phyloP scores from a whole-genome alignment of 1,140 invertebrate genomes.

The Thaumatotibia leucotreta region DNA sequence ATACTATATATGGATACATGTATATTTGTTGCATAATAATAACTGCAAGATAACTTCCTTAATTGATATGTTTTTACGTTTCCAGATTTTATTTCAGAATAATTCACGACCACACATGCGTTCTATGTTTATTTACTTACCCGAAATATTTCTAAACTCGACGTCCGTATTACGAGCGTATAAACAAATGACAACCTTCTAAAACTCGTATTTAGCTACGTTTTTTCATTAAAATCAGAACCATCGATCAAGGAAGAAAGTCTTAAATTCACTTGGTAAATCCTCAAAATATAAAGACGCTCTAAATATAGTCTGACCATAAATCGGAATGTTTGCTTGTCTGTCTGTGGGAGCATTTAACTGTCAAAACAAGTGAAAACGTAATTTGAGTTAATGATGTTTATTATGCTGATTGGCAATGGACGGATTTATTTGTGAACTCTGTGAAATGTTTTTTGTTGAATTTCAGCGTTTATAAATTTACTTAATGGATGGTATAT shows the following conservation, averaged over 20 bases:
- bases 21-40: no score
- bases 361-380: conserved; percentile 12
- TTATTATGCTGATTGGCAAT: conserved; percentile 9
- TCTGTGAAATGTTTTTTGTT: background rate
- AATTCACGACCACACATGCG: background rate
- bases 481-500: no score
- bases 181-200: background rate
- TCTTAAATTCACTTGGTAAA: background rate
- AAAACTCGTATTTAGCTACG: background rate
- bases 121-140: background rate
- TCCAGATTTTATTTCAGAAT: no score
- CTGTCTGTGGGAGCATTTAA: background rate
- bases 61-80: no score
- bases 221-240: background rate
- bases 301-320: background rate
- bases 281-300: background rate
- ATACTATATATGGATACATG: no score
- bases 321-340: background rate
- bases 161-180: background rate
- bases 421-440: conserved; percentile 5
- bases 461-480: background rate
- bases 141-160: conserved; percentile 2
- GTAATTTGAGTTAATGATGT: conserved; percentile 13
- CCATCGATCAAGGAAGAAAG: background rate
- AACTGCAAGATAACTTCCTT: no score